A percentile compares a stretch with the other conserved stretches of the same genome.
Conservation (phyloP, 2,888 invertebrate species). For the Nephrotoma flavescens region DNA sequence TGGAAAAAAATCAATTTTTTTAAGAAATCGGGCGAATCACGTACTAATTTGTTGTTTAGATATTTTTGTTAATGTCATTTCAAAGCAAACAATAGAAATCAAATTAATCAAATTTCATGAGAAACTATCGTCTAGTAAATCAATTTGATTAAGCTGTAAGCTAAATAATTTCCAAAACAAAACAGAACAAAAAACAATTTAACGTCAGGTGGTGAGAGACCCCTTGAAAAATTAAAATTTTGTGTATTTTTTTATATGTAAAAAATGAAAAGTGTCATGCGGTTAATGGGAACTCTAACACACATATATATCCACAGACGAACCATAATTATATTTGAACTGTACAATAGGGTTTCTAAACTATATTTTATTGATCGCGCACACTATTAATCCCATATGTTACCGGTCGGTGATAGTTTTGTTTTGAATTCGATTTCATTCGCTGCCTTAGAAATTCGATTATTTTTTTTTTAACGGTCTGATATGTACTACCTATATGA, state of each 20-base stretch:
- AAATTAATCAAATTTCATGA: neutral
- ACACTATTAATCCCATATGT: neutral
- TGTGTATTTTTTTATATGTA: neutral
- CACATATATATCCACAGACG: neutral
- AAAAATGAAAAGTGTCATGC: neutral
- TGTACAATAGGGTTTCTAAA: neutral
- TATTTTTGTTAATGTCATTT: neutral
- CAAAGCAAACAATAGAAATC: neutral
- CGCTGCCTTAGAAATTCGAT: neutral
- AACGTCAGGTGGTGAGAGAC: neutral
- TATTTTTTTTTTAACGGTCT: neutral
- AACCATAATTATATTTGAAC: neutral
- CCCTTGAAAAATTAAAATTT: neutral
- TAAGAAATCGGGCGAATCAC: neutral
- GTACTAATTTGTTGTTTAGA: neutral
- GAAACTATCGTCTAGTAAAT: neutral
- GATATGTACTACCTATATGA: neutral
- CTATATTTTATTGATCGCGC: neutral
- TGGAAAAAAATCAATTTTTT: neutral
- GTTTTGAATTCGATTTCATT: neutral
- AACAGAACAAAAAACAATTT: neutral
- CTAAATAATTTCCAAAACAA: neutral
- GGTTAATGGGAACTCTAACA: neutral
- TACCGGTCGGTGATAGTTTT: neutral
- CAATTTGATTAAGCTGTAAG: neutral